Percentiles rank a stretch among this genome's conserved stretches.
phyloP scores from a whole-genome alignment of 2,888 invertebrate species.

The Achlya flavicornis region DNA sequence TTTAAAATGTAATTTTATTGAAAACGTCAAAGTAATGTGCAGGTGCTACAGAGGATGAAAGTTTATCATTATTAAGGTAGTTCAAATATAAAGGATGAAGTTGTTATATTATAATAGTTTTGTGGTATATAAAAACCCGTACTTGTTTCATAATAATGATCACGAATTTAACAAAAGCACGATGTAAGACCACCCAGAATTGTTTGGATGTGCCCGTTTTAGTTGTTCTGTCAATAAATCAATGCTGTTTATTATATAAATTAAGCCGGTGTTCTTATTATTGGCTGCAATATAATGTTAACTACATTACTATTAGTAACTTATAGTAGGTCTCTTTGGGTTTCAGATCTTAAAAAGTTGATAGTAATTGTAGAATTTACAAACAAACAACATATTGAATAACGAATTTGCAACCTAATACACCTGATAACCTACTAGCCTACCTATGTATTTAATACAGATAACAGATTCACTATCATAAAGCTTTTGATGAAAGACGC shows the following conservation, averaged over 20 bases:
- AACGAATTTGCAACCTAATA: neutral
- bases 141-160: neutral
- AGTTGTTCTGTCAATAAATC: neutral
- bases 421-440: neutral
- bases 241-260: neutral
- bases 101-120: neutral
- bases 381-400: neutral
- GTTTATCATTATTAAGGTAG: too few relatives aligned
- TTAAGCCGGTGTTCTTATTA: too few relatives aligned
- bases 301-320: too few relatives aligned
- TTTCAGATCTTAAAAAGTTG: too few relatives aligned
- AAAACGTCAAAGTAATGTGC: constrained; percentile 9
- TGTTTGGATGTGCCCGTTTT: constrained; percentile 14
- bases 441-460: neutral
- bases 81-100: too few relatives aligned
- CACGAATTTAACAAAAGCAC: neutral
- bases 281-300: too few relatives aligned
- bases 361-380: too few relatives aligned
- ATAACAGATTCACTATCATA: neutral
- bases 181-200: constrained; percentile 18
- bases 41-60: too few relatives aligned
- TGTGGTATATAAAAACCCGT: neutral
- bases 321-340: too few relatives aligned
- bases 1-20: constrained; percentile 25
- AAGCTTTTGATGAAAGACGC: constrained; percentile 14